These are phyloP conservation scores for Mungos mungo DNA, from an alignment of 2,113 vertebrate species.

Conservation along the genomic window DNA sequence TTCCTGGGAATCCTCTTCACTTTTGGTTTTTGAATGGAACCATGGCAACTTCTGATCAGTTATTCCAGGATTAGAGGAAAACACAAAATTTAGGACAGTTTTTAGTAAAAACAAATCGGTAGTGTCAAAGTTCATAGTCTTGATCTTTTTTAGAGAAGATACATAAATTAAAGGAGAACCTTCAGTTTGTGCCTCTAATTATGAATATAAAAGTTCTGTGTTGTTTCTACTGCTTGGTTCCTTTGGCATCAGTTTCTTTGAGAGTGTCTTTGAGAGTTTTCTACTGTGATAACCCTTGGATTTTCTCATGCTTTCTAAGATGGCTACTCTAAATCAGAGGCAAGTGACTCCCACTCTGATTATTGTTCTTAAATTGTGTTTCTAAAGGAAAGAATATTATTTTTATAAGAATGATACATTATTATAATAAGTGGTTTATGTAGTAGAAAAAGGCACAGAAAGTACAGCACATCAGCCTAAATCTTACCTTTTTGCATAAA, in stretches of 20 bases:
- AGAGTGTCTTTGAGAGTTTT: neutral
- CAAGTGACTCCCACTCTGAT: neutral
- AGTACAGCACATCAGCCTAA: neutral
- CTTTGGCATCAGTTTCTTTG: neutral
- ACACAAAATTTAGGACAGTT: neutral
- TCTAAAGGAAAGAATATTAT: neutral
- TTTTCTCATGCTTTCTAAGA: neutral
- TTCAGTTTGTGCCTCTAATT: neutral
- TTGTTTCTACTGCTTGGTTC: neutral
- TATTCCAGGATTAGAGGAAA: slow-evolving; percentile 7
- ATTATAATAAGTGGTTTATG: neutral
- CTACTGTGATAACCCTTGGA: neutral
- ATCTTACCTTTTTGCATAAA: neutral
- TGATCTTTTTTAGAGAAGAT: neutral
- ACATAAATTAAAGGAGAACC: neutral
- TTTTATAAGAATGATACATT: neutral
- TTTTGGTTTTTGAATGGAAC: neutral
- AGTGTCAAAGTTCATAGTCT: neutral
- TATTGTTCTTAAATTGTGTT: neutral
- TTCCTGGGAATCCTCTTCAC: neutral
- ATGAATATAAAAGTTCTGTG: neutral
- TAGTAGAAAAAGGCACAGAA: neutral
- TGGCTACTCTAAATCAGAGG: neutral
- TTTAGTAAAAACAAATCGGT: neutral
- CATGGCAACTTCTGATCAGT: neutral